Percentiles rank a stretch among this genome's conserved stretches.
Evolutionary conservation across 2,113 vertebrate genomes (phyloP).

Genomic region (Eulemur macaco): DNA sequence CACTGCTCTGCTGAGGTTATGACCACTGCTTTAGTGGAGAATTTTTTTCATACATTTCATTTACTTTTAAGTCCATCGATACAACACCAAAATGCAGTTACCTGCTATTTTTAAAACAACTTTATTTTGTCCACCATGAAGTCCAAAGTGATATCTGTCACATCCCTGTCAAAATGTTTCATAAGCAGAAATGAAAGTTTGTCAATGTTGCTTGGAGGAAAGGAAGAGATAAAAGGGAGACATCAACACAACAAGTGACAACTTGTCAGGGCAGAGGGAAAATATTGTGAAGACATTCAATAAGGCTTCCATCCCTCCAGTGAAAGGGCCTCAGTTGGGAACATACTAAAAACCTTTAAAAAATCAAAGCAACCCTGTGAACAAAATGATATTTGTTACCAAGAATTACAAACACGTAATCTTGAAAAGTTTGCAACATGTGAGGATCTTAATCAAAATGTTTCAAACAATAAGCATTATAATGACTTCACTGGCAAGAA

Average conservation of each 20-base stretch:
- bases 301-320: neutral
- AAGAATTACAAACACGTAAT: constrained; percentile 51
- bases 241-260: constrained; percentile 40
- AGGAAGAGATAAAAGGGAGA: constrained; percentile 49
- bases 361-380: constrained; percentile 41
- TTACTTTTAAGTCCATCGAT: neutral
- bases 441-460: constrained; percentile 40
- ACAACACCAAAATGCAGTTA: neutral
- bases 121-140: constrained; percentile 22
- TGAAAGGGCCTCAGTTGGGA: constrained; percentile 51
- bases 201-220: neutral
- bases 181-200: constrained; percentile 3
- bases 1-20: neutral
- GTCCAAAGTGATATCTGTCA: neutral
- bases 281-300: constrained; percentile 8
- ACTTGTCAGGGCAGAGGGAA: constrained; percentile 34
- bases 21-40: neutral
- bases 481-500: neutral
- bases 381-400: neutral
- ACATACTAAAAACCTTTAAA: constrained; percentile 37
- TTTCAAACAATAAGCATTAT: neutral
- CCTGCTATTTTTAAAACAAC: constrained; percentile 2
- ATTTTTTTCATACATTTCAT: constrained; percentile 2
- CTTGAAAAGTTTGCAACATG: constrained; percentile 24
- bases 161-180: neutral